Evolutionary conservation across 2,888 invertebrate species (phyloP).

Genomic region (Lingula anatina): DNA sequence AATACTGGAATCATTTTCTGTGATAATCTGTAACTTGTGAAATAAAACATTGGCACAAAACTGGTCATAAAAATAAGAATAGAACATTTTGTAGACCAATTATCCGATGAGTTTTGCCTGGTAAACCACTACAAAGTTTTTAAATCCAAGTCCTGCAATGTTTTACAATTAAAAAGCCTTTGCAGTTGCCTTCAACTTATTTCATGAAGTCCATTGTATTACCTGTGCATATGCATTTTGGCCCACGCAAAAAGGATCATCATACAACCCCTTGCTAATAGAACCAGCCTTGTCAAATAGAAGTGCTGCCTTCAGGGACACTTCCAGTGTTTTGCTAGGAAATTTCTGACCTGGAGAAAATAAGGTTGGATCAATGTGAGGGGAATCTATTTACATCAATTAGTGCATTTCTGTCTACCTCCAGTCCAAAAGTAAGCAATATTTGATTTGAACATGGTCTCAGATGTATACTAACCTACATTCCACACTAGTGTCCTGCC

Average conservation of each 20-base stretch:
- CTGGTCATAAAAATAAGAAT: no score
- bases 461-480: conserved; percentile 19
- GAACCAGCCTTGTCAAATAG: conserved; percentile 17
- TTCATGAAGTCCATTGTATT: no score
- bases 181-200: no score
- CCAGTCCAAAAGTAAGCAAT: not conserved
- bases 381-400: not conserved
- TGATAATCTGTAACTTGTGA: no score
- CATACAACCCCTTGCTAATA: conserved; percentile 15
- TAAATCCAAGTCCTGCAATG: no score
- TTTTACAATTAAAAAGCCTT: no score
- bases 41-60: no score
- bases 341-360: conserved; percentile 30
- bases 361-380: not conserved
- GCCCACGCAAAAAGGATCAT: conserved; percentile 39
- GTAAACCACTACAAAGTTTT: no score
- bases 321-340: conserved; percentile 28
- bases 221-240: conserved; percentile 41
- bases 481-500: conserved; percentile 38
- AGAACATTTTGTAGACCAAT: no score
- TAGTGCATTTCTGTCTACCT: not conserved
- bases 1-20: no score
- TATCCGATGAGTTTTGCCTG: no score
- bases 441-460: not conserved
- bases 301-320: conserved; percentile 28